Evolutionary conservation across 1,140 invertebrate genomes (phyloP), one percentile per base, ranked within the genome.

Genomic region (Drosophila ironensis): DNA sequence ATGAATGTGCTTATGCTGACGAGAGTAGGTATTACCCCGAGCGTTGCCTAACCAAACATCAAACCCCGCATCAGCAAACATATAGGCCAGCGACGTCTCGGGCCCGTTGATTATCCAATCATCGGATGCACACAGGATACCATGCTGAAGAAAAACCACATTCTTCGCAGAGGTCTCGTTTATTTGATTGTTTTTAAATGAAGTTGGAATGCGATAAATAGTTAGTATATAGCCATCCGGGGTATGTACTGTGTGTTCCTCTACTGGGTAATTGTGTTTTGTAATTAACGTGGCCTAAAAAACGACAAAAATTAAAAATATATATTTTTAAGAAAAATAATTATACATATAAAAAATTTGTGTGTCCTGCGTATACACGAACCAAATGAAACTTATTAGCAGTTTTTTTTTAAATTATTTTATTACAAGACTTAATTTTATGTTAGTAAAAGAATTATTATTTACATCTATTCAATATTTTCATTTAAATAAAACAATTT

Each of bases 21-120:
- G 90, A 0, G 93, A 94, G 70, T 95, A 95, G 0, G 90, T 90
- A 66, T 94, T 95, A 8, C 94, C 94, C 4, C 94, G 81, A n/a
- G 91, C 89, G 80, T 94, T 94, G 2, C 92, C 92, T 47, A 48
- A 93, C 50, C 11, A 89, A 0, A 97, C 93, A 89, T 97, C 95
- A 61, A 93, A 95, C 1, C 95, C 95, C 1, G 91, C 91, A 78
- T 96, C 94, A 2, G 94, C 92, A 44, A 95, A 88, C 16, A 93
- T 88, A 59, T 91, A 93, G 3, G 90, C 91, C 16, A 90, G 47
- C 2, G 91, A 92, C 66, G 94, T 93, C 12, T 91, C 87, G 6
- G 93, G 93, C 9, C 93, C 93, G 63, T 93, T 92, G 2, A 95
- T 89, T 8, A 97, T 91, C 93, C 93, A 97, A 86, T 95, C 94